phyloP scores from a whole-genome alignment of 2,797 vertebrate genomes.

The Manis javanica region DNA sequence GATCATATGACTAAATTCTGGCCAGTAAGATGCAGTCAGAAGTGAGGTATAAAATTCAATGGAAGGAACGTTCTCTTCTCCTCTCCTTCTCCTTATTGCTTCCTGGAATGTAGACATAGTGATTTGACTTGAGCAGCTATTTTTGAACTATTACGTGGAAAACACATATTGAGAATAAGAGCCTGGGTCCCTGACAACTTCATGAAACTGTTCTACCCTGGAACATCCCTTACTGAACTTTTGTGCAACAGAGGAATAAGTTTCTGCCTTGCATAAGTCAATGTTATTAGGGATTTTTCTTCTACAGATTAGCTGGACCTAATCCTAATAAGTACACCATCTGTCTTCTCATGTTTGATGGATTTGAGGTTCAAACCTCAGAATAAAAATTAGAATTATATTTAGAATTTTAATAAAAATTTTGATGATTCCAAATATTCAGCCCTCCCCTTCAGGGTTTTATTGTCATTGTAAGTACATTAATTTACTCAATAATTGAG shows the following conservation, averaged over 20 bases:
- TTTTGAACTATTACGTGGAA: background rate
- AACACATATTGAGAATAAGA: background rate
- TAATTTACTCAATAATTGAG: background rate
- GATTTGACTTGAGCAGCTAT: background rate
- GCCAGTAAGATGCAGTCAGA: background rate
- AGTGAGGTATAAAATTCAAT: background rate
- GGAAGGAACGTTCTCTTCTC: background rate
- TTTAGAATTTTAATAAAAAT: constrained; percentile 37
- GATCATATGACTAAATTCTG: background rate
- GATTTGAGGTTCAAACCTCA: background rate
- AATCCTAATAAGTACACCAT: background rate
- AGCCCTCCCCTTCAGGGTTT: background rate
- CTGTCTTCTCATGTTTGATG: background rate
- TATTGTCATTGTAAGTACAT: background rate
- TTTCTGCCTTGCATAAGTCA: background rate
- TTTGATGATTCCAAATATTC: background rate
- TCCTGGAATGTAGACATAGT: background rate
- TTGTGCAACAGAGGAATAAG: background rate
- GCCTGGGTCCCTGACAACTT: background rate
- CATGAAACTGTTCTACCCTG: background rate
- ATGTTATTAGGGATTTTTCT: background rate
- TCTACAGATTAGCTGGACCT: background rate
- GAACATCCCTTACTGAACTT: background rate
- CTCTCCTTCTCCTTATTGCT: background rate
- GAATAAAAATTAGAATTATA: background rate